A percentile compares a stretch with the other conserved stretches of the same genome.
These are phyloP conservation scores for Muntiacus muntjak DNA, from an alignment of 2,113 vertebrate species.

Conservation along the genomic window DNA sequence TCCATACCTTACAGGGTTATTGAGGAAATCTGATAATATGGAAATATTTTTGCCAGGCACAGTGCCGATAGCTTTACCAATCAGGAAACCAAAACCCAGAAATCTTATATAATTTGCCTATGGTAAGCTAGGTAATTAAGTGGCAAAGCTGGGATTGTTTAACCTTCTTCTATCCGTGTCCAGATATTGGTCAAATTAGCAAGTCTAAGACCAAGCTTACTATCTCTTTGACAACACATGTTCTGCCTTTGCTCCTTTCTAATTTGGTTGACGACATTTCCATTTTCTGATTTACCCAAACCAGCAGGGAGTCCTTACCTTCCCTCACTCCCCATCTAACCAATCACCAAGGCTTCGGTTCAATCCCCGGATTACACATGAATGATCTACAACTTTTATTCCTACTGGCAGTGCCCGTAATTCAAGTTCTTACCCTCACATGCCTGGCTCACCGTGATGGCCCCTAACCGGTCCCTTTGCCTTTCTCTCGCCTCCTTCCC, in stretches of 20 bases:
- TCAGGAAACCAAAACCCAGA: neutral
- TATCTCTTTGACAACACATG: neutral
- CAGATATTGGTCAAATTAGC: neutral
- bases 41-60: neutral
- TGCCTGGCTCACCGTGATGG: neutral
- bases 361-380: neutral
- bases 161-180: neutral
- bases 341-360: neutral
- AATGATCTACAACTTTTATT: neutral
- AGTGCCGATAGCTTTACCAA: neutral
- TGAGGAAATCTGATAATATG: neutral
- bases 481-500: neutral
- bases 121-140: neutral
- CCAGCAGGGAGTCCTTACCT: neutral
- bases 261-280: neutral
- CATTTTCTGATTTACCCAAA: neutral
- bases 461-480: neutral
- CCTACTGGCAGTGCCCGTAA: neutral
- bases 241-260: neutral
- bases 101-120: neutral
- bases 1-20: neutral
- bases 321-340: neutral
- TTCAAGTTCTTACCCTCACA: neutral
- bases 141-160: neutral
- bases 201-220: neutral